These are phyloP conservation scores for Alosa alosa DNA, from an alignment of 2,113 vertebrate species.

Conservation along the genomic window DNA sequence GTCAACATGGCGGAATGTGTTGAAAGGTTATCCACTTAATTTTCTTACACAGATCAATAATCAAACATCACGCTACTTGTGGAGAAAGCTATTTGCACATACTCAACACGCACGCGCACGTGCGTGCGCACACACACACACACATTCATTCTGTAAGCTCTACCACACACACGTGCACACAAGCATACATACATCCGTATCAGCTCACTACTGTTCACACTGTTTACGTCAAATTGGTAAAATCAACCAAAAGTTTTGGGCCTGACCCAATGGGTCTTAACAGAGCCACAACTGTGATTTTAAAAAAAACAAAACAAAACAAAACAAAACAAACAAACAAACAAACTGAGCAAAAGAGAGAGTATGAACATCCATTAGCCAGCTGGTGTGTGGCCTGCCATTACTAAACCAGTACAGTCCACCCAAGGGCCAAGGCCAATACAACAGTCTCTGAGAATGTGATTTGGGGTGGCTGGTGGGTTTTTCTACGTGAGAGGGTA, in stretches of 20 bases:
- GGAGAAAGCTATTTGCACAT: constrained; percentile 15
- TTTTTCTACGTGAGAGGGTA: not conserved
- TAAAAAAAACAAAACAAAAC: too few species aligned
- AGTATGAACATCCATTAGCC: constrained; percentile 66
- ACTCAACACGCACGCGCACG: constrained; percentile 17
- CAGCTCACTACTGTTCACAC: not conserved
- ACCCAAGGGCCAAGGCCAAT: constrained; percentile 56
- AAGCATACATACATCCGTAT: constrained; percentile 16
- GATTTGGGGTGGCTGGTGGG: not conserved
- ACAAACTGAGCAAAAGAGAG: constrained; percentile 32
- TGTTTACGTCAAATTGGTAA: constrained; percentile 32
- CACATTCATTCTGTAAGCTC: constrained; percentile 17
- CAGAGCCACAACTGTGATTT: constrained; percentile 54
- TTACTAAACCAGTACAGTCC: constrained; percentile 56
- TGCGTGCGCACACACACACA: constrained; percentile 24
- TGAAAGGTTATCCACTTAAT: not conserved
- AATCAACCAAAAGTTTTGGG: constrained; percentile 52
- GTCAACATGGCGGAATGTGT: not conserved
- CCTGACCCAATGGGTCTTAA: constrained; percentile 57
- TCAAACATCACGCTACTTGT: not conserved
- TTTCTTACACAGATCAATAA: not conserved
- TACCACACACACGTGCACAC: constrained; percentile 1
- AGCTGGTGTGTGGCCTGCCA: constrained; percentile 52
- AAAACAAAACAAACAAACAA: constrained; percentile 54
- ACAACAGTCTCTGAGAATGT: not conserved